Base-by-base conservation (phyloP, 2,888 invertebrate genomes). In the Elysia crispata region DNA sequence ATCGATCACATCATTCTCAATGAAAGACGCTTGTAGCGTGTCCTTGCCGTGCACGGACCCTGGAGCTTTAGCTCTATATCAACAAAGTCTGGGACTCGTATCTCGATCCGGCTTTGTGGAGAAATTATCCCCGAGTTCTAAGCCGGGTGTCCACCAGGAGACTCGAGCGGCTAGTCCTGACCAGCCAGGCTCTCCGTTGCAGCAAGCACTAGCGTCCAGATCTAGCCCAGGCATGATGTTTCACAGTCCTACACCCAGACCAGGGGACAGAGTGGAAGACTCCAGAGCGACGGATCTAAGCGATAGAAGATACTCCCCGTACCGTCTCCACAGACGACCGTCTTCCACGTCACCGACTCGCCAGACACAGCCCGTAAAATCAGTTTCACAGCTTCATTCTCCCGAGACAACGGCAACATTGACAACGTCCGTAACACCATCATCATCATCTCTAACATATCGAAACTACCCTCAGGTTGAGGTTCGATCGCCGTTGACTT, bases 241-340 rank as follows among this genome's bases (percentile, higher is more conserved):
- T 28, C 75, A 79, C 67, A 79, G 79, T 23, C 74, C 79, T 8
- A 75, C 75, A 15, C 41, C 75, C 20, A 72, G 79, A 54, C 75
- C 69, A 13, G 74, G 75, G 28, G 79, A 79, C 41, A 33, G 75
- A 41, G 79, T 79, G 0, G 79, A 79, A 41, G 79, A 79, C 41
- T 23, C 18, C 23, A 75, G 41, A 15, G n/a, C 33, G 5, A 73
- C 66, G 11, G 23, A 28, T 23, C 13, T 57, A 60, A 79, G 23
- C 33, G 31, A 69, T 57, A 72, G 73, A 20, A 41, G 41, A 41
- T 73, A 31, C 31, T 79, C 79, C 11, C 79, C 79, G 20, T 74
- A 73, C 57, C 60, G 62, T 72, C 41, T 28, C 11, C 41, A 41
- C 41, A 60, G n/a, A 8, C 57, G 66, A 20, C 77, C 69, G 6